Base-by-base conservation (phyloP, 2,888 invertebrate species). In the Drosophila mettleri region DNA sequence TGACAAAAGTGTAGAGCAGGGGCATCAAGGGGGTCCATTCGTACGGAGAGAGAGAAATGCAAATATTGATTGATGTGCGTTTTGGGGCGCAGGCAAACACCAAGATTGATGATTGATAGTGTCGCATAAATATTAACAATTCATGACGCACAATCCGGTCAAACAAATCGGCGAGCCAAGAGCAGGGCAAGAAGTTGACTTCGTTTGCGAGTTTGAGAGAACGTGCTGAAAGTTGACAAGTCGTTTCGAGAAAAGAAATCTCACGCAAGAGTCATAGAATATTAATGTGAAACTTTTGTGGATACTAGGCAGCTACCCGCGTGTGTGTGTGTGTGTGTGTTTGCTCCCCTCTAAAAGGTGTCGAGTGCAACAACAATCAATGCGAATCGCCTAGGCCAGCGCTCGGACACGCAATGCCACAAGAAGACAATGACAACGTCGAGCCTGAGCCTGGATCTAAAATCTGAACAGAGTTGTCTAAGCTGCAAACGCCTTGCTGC, bases 91-190 rank as follows among this genome's bases (percentile, higher is more conserved):
- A 57, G 52, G 52, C 38, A 38, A 24, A 27, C 46, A 73, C 67
- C 38, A 74, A 76, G 86, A 82, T 80, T 84, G 78, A 80, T 86
- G 84, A 86, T 86, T 82, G 84, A 86, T 83, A 86, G 86, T 77
- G 84, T 86, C 84, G 67, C 84, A 86, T 83, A 86, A 82, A 82
- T 86, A 77, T 83, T 86, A 86, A 80, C 86, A 86, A 86, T 86
- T 82, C 82, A 80, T 83, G 77, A 66, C 78, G 72, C 85, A 84
- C 80, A 70, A 80, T 60, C 39, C 69, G 52, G 49, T 43, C 58
- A 51, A 68, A 69, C 69, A 67, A 55, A 70, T 55, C 45, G 54
- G 39, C 53, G 34, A 18, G 22, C 43, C n/a, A 6, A 45, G 16
- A n/a, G 18, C 12, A 18, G n/a, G 39, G 14, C 29, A n/a, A 20